Evolutionary conservation across 2,797 vertebrate genomes (phyloP).

Genomic region (Enoplosus armatus): DNA sequence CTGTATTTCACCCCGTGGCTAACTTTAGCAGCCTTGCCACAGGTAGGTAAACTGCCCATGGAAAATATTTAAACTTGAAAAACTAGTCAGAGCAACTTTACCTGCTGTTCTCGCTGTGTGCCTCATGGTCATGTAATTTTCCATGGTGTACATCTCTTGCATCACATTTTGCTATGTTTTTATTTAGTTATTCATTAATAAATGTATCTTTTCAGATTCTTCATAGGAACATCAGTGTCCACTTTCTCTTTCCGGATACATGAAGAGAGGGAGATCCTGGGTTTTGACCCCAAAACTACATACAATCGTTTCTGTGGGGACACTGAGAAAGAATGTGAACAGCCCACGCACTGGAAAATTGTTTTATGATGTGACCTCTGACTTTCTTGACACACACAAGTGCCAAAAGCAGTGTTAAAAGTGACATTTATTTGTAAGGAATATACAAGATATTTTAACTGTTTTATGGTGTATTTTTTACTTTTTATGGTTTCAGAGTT

Average conservation of each 20-base stretch:
- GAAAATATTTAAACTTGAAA: conserved; percentile 40
- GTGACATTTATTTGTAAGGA: conserved; percentile 38
- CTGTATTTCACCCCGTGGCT: not conserved
- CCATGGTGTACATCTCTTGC: not conserved
- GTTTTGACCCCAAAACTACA: conserved; percentile 94
- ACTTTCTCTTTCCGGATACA: conserved; percentile 98
- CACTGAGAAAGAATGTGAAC: conserved; percentile 91
- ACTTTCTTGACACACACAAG: conserved; percentile 54
- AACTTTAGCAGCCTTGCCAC: not conserved
- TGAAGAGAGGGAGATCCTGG: conserved; percentile 96
- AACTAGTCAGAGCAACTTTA: conserved; percentile 7
- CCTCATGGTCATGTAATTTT: not conserved
- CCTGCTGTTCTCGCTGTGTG: not conserved
- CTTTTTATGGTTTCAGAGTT: conserved; percentile 48
- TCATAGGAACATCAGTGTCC: conserved; percentile 96
- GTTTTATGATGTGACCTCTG: conserved; percentile 83
- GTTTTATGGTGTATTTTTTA: conserved; percentile 35
- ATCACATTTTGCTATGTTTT: rapidly evolving
- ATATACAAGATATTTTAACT: conserved; percentile 30
- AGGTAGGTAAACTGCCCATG: not conserved
- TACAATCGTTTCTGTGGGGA: conserved; percentile 98
- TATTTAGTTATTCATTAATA: not conserved
- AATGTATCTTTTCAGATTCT: conserved; percentile 84
- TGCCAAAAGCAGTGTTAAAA: conserved; percentile 73
- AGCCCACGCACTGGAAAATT: conserved; percentile 98